phyloP scores from a whole-genome alignment of 2,888 invertebrate genomes.

The Julus scandinavius region DNA sequence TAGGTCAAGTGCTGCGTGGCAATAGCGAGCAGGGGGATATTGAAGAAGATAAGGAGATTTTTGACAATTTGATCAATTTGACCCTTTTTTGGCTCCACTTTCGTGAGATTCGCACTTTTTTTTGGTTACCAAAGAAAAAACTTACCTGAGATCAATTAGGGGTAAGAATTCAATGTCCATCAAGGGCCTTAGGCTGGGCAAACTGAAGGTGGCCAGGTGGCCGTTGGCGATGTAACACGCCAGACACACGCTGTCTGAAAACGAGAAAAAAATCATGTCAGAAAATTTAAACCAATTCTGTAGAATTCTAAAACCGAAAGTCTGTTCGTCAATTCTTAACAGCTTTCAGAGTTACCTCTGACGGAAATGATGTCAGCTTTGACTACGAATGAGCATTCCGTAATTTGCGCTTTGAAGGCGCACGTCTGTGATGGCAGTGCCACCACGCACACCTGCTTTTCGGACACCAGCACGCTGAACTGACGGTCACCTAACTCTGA shows the following conservation, averaged over 20 bases:
- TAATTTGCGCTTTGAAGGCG: conserved; percentile 89
- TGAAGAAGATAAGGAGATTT: not conserved
- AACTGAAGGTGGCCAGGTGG: conserved; percentile 90
- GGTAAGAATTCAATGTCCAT: conserved; percentile 95
- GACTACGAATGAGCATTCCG: conserved; percentile 91
- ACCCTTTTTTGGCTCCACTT: not conserved
- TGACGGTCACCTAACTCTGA: conserved; percentile 80
- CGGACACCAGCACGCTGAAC: conserved; percentile 92
- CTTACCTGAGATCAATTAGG: conserved; percentile 90
- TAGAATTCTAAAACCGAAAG: not conserved
- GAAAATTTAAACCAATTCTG: no score
- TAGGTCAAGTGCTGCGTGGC: no score
- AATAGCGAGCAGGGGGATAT: not conserved
- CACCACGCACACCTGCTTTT: conserved; percentile 93
- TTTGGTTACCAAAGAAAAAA: not conserved
- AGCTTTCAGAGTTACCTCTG: conserved; percentile 75
- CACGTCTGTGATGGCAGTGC: conserved; percentile 95
- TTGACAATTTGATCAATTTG: not conserved
- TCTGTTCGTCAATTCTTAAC: no score
- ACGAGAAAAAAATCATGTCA: conserved; percentile 63
- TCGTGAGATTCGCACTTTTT: not conserved
- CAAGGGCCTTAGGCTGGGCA: conserved; percentile 93
- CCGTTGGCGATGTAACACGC: conserved; percentile 95
- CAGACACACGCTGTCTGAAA: conserved; percentile 90
- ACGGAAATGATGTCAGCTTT: conserved; percentile 90